Percentiles rank a stretch among this genome's conserved stretches.
These are phyloP conservation scores for Anoplius nigerrimus DNA, from an alignment of 2,888 invertebrate genomes.

Conservation along the genomic window DNA sequence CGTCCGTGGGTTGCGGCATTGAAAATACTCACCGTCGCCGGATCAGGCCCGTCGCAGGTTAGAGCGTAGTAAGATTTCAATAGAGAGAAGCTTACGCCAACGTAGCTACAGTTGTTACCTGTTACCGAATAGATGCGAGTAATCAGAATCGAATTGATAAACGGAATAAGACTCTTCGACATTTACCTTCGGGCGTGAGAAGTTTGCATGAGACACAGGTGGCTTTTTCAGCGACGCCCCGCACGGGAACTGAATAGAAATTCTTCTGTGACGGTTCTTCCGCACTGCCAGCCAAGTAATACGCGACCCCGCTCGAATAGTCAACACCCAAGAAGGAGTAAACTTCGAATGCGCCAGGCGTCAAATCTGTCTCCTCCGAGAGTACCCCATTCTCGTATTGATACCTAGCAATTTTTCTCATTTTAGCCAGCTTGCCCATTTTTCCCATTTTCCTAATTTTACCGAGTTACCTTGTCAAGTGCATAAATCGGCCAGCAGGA, in stretches of 20 bases:
- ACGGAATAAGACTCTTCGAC: background rate
- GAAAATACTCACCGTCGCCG: constrained; percentile 78
- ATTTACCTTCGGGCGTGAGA: constrained; percentile 77
- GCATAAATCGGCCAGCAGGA: constrained; percentile 65
- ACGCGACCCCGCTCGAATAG: constrained; percentile 75
- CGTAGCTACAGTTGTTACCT: constrained; percentile 77
- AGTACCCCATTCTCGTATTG: constrained; percentile 32
- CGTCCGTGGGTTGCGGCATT: constrained; percentile 71
- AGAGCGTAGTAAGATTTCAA: constrained; percentile 81
- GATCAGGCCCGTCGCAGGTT: constrained; percentile 82
- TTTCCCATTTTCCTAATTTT: too few relatives aligned
- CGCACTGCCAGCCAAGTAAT: constrained; percentile 82
- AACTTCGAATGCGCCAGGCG: constrained; percentile 56
- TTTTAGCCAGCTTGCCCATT: too few relatives aligned
- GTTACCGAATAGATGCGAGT: too few relatives aligned
- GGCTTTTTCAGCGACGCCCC: constrained; percentile 74
- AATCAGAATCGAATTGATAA: too few relatives aligned
- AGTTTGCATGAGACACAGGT: constrained; percentile 84
- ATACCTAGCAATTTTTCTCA: too few relatives aligned
- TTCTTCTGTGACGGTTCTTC: constrained; percentile 84
- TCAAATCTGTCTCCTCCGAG: constrained; percentile 58
- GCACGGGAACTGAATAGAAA: constrained; percentile 77
- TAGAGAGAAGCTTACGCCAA: constrained; percentile 78
- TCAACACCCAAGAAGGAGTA: constrained; percentile 52
- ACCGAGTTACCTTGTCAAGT: constrained; percentile 57